phyloP scores from a whole-genome alignment of 2,888 invertebrate genomes.

The Drosophila recens region DNA sequence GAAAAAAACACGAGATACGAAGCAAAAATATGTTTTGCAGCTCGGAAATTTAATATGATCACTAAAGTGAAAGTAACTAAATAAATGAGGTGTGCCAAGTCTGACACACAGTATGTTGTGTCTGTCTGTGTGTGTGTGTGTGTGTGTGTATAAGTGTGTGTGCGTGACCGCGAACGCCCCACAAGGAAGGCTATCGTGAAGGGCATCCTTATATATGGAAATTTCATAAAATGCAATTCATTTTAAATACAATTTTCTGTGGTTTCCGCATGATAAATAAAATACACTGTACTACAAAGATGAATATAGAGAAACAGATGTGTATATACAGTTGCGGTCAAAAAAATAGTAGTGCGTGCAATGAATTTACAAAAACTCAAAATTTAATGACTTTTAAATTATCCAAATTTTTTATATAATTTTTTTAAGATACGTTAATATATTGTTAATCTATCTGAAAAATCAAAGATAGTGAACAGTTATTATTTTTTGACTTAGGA shows the following conservation, averaged over 20 bases:
- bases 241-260: slow-evolving; percentile 72
- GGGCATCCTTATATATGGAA: slow-evolving; percentile 78
- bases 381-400: no score
- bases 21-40: slow-evolving; percentile 76
- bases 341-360: no score
- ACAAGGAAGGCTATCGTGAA: slow-evolving; percentile 77
- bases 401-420: no score
- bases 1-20: slow-evolving; percentile 45
- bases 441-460: no score
- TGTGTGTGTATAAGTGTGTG: slow-evolving; percentile 40
- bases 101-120: slow-evolving; percentile 27
- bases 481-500: no score
- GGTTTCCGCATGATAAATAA: slow-evolving; percentile 73
- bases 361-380: no score
- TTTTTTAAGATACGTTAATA: no score
- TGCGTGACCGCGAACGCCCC: slow-evolving; percentile 75
- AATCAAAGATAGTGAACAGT: no score
- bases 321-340: no score
- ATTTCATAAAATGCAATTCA: slow-evolving; percentile 76
- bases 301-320: background rate
- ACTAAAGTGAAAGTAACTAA: slow-evolving; percentile 77
- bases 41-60: slow-evolving; percentile 79
- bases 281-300: slow-evolving; percentile 47
- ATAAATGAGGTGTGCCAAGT: slow-evolving; percentile 62
- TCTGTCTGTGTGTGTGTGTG: slow-evolving; percentile 1